Conservation (phyloP, 1,140 invertebrate genomes). For the Bombyx mori region DNA sequence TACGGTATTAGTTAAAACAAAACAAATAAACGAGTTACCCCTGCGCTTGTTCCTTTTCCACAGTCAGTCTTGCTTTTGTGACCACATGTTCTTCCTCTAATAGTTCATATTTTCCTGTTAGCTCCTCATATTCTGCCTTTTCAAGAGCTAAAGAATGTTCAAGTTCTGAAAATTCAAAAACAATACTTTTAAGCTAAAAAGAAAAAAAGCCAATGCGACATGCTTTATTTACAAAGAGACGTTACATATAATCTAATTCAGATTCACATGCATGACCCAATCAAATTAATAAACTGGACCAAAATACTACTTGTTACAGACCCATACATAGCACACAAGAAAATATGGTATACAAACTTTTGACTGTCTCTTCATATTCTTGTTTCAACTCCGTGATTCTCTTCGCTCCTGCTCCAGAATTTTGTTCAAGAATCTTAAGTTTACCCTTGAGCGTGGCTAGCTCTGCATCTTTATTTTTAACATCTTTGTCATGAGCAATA, state of each 20-base stretch:
- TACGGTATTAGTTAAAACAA: not conserved
- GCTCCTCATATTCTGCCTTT: slow-evolving; percentile 82
- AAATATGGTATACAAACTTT: slow-evolving; percentile 62
- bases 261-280: too few species aligned
- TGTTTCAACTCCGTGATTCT: slow-evolving; percentile 78
- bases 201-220: not conserved
- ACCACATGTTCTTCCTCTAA: slow-evolving; percentile 87
- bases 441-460: slow-evolving; percentile 77
- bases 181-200: slow-evolving; percentile 3
- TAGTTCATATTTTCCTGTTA: slow-evolving; percentile 85
- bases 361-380: slow-evolving; percentile 77
- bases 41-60: slow-evolving; percentile 80
- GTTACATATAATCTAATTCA: too few species aligned
- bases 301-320: too few species aligned
- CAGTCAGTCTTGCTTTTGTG: slow-evolving; percentile 82
- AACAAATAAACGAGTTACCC: slow-evolving; percentile 40
- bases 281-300: too few species aligned
- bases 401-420: slow-evolving; percentile 73
- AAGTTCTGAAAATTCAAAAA: slow-evolving; percentile 69
- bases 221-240: not conserved
- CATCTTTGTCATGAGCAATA: slow-evolving; percentile 73
- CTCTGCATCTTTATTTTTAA: slow-evolving; percentile 78
- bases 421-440: slow-evolving; percentile 74
- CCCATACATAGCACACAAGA: not conserved
- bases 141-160: slow-evolving; percentile 77